phyloP scores from a whole-genome alignment of 1,140 invertebrate genomes.

The Drosophila pseudoobscura region DNA sequence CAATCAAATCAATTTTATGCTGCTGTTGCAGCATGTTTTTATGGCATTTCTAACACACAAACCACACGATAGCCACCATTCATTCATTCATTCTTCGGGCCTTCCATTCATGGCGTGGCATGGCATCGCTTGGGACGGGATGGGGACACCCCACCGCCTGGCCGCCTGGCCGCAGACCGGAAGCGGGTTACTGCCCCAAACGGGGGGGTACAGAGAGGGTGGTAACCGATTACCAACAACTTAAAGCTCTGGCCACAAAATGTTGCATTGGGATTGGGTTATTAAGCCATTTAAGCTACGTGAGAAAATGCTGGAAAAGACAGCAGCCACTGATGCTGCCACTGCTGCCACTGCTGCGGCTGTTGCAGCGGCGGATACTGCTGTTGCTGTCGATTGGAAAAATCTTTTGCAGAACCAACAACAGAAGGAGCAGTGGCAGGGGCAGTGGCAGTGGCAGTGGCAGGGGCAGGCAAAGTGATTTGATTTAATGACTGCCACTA shows the following conservation, averaged over 20 bases:
- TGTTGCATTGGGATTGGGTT: conserved; percentile 58
- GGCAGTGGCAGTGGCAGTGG: neutral
- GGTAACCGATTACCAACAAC: conserved; percentile 44
- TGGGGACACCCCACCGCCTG: neutral
- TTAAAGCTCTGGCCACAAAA: conserved; percentile 58
- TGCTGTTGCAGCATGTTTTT: conserved; percentile 50
- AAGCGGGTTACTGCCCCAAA: conserved; percentile 42
- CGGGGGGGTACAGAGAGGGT: conserved; percentile 2
- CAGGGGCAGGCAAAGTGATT: neutral
- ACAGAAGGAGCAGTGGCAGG: conserved; percentile 12
- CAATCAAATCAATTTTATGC: conserved; percentile 65
- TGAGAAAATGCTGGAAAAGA: conserved; percentile 51
- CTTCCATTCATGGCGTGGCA: conserved; percentile 32
- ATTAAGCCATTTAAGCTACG: conserved; percentile 64
- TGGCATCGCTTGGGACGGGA: too few relatives aligned
- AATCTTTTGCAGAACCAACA: neutral
- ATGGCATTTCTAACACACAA: conserved; percentile 62
- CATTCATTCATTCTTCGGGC: conserved; percentile 38
- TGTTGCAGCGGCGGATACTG: conserved; percentile 7
- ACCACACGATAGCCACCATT: conserved; percentile 56
- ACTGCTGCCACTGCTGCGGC: neutral
- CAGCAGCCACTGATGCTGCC: neutral
- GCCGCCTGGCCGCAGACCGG: conserved; percentile 44
- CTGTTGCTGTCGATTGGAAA: conserved; percentile 30
- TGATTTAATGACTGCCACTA: conserved; percentile 38